Evolutionary conservation across 2,888 invertebrate species (phyloP).

Genomic region (Cheilosia impressa): DNA sequence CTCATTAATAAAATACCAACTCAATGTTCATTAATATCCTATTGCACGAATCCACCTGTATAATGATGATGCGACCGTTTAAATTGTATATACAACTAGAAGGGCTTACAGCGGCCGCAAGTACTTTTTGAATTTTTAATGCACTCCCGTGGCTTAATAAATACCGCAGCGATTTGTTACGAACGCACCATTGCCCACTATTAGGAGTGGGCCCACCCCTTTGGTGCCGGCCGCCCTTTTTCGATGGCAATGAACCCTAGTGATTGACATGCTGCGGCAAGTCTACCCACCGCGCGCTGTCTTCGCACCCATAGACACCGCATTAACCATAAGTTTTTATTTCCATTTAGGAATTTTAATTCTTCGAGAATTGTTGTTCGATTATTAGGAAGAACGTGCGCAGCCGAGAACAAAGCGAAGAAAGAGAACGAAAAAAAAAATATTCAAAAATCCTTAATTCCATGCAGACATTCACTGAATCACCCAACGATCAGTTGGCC

Average conservation of each 20-base stretch:
- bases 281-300: constrained; percentile 38
- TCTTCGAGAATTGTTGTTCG: constrained; percentile 52
- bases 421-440: constrained; percentile 10
- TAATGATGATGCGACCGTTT: constrained; percentile 66
- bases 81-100: constrained; percentile 35
- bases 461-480: constrained; percentile 69
- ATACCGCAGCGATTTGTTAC: constrained; percentile 39
- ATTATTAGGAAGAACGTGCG: constrained; percentile 72
- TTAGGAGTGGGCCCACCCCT: background rate
- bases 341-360: constrained; percentile 72
- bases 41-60: constrained; percentile 54
- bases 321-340: constrained; percentile 57
- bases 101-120: background rate
- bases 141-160: constrained; percentile 62
- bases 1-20: constrained; percentile 66
- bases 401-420: constrained; percentile 1
- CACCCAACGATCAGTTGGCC: constrained; percentile 60
- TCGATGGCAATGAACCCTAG: constrained; percentile 58
- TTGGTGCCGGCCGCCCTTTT: constrained; percentile 1
- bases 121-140: constrained; percentile 62
- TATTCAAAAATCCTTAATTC: constrained; percentile 58
- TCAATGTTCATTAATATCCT: constrained; percentile 53
- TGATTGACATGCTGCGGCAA: constrained; percentile 70
- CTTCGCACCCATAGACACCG: constrained; percentile 9
- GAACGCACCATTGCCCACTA: constrained; percentile 36